Percentiles rank a stretch among this genome's conserved stretches.
Evolutionary conservation across 23 tunicate genomes (phyloP).

Genomic region (Pegea sp.): DNA sequence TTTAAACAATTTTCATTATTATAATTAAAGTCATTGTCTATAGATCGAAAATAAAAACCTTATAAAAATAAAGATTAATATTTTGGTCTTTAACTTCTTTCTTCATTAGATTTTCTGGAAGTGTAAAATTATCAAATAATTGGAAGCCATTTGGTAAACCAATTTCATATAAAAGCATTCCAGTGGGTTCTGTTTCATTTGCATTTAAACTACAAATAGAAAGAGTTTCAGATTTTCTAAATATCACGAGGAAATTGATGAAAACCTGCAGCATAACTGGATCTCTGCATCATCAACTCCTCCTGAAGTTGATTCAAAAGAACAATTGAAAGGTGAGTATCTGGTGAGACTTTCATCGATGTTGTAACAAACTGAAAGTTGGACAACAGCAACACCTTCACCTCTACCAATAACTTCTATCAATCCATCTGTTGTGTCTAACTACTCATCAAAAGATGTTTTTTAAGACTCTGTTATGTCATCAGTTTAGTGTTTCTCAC

Average conservation of each 20-base stretch:
- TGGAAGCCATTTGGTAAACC: conserved; percentile 11
- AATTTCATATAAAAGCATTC: conserved; percentile 15
- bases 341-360: conserved; percentile 3
- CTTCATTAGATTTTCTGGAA: no score
- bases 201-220: neutral
- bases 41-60: no score
- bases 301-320: neutral
- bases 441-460: neutral
- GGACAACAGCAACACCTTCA: conserved; percentile 6
- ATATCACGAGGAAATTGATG: neutral
- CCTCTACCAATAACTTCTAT: conserved; percentile 1
- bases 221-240: neutral
- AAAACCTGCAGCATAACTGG: conserved; percentile 14
- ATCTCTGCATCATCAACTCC: conserved; percentile 1
- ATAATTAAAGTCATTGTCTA: no score
- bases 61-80: no score
- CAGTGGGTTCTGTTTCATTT: conserved; percentile 6
- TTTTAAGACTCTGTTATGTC: neutral
- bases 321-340: conserved; percentile 10
- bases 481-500: no score
- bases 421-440: neutral
- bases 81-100: no score
- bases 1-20: no score
- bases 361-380: conserved; percentile 20
- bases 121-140: no score